A percentile compares a stretch with the other conserved stretches of the same genome.
These are phyloP conservation scores for Charina bottae DNA, from an alignment of 2,113 vertebrate genomes.

Conservation along the genomic window DNA sequence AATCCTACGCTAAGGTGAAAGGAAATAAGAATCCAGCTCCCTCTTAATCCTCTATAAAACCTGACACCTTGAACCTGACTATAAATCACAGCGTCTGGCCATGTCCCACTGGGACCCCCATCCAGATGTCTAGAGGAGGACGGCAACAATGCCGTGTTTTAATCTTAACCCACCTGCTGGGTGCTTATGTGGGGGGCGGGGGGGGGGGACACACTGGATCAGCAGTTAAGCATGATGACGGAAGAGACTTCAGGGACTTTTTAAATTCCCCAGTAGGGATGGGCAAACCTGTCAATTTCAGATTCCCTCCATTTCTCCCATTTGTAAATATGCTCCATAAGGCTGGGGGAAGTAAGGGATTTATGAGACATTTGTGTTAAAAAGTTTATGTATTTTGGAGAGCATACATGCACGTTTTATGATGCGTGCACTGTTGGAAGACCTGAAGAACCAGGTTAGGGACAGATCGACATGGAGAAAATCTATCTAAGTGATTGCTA, in stretches of 20 bases:
- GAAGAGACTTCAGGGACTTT: neutral
- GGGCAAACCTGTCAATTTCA: neutral
- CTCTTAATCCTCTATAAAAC: neutral
- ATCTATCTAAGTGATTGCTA: neutral
- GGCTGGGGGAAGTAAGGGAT: neutral
- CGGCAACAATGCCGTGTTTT: neutral
- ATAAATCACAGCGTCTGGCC: neutral
- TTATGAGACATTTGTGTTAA: neutral
- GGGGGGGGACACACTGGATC: neutral
- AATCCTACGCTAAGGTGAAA: neutral
- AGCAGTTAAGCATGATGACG: neutral
- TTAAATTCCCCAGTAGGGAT: neutral
- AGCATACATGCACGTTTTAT: neutral
- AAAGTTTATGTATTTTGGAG: neutral
- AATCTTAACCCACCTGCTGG: neutral
- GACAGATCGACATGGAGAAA: neutral
- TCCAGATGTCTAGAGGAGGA: neutral
- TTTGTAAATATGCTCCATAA: neutral
- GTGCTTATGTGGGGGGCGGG: no score
- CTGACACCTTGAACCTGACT: neutral
- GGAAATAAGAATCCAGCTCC: fast-evolving
- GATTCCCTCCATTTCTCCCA: neutral
- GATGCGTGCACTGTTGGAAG: neutral
- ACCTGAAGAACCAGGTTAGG: neutral
- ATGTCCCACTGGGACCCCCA: neutral